phyloP scores from a whole-genome alignment of 2,888 invertebrate species.

The Syrphus vitripennis region DNA sequence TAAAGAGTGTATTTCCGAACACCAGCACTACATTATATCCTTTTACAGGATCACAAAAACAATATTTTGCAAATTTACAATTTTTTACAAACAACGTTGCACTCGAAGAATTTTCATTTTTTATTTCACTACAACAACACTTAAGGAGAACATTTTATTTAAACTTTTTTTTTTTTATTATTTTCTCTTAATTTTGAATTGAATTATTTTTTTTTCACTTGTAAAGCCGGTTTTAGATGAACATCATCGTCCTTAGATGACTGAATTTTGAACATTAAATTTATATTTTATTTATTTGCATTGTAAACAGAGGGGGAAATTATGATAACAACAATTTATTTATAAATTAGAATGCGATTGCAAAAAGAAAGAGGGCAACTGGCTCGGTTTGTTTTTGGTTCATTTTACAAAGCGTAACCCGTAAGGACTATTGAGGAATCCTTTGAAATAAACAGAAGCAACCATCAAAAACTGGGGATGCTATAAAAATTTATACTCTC shows the following conservation, averaged over 20 bases:
- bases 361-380: constrained; percentile 45
- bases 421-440: constrained; percentile 61
- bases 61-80: neutral
- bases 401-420: constrained; percentile 64
- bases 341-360: constrained; percentile 58
- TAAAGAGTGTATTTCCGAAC: neutral
- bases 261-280: neutral
- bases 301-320: neutral
- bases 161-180: neutral
- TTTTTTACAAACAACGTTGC: neutral
- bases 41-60: neutral
- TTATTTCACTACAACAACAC: neutral
- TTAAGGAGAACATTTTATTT: neutral
- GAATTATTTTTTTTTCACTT: neutral
- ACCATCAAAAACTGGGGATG: constrained; percentile 53
- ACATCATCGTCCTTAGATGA: neutral
- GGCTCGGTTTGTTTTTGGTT: constrained; percentile 65
- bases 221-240: neutral
- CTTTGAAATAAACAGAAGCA: constrained; percentile 40
- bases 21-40: neutral
- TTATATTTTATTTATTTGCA: neutral
- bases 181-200: neutral
- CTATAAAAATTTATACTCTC: constrained; percentile 57
- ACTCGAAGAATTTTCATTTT: neutral
- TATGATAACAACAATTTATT: neutral